A percentile compares a stretch with the other conserved stretches of the same genome.
These are phyloP conservation scores for Orchesella cincta DNA, from an alignment of 1,140 invertebrate species.

Conservation along the genomic window DNA sequence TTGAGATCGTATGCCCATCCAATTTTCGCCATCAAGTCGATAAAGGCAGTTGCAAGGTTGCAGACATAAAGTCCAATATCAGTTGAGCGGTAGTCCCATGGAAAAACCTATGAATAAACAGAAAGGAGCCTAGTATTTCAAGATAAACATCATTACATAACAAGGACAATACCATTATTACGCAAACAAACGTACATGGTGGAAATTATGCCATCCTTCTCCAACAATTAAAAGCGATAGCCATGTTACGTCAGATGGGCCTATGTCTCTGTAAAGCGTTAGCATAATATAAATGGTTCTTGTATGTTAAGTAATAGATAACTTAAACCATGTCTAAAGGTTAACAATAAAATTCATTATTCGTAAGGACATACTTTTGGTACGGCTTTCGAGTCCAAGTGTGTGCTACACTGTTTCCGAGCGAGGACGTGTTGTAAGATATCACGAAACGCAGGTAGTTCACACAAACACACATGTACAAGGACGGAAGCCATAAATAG, in stretches of 20 bases:
- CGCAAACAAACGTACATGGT: no score
- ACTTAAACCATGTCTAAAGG: no score
- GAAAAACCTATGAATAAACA: no score
- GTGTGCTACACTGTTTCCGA: slow-evolving; percentile 73
- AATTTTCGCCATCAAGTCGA: slow-evolving; percentile 60
- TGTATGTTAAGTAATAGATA: no score
- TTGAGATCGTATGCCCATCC: slow-evolving; percentile 62
- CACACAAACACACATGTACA: slow-evolving; percentile 80
- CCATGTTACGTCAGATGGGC: slow-evolving; percentile 5
- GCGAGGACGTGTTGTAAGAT: slow-evolving; percentile 68
- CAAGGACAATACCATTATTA: no score
- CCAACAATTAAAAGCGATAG: slow-evolving; percentile 14
- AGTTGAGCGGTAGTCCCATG: slow-evolving; percentile 87
- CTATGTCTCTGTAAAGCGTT: neutral
- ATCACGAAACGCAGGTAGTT: slow-evolving; percentile 80
- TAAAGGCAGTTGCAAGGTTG: slow-evolving; percentile 68
- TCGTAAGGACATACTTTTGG: slow-evolving; percentile 61
- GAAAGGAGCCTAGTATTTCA: no score
- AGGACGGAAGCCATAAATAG: slow-evolving; percentile 71
- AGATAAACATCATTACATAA: no score
- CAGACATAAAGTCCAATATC: slow-evolving; percentile 76
- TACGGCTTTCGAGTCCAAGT: slow-evolving; percentile 68
- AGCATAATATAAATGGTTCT: no score
- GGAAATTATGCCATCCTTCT: slow-evolving; percentile 22
- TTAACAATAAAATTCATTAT: neutral